Evolutionary conservation across 1,140 invertebrate species (phyloP), one percentile per base, ranked within the genome.

Genomic region (Schlechtendalia chinensis): DNA sequence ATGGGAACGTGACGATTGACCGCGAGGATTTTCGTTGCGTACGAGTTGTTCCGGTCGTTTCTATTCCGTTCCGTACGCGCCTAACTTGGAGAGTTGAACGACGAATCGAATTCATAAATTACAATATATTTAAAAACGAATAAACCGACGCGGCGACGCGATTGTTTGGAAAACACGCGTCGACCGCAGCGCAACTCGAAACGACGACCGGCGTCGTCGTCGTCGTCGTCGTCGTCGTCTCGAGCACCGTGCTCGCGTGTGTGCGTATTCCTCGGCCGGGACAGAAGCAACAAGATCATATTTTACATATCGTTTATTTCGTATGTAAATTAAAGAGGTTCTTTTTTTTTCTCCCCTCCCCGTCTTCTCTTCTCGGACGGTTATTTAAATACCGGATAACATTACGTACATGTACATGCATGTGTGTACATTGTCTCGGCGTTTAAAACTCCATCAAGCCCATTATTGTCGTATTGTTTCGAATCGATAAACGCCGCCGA

Each of bases 231-330:
- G 17, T 29, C 8, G 54, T 8, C 4, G 54, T n/a, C 54, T 56
- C 6, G 47, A 50, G 14, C 1, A 29, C 3, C 19, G 19, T 32
- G 12, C 17, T 39, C 14, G 14, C 12, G 5, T 63, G 2, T 14
- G 22, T n/a, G 11, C n/a, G 39, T 39, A 14, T 67, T 67, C 11
- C 12, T 12, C 39, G 24, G 47, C 4, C 8, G 8, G 74, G 24
- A 59, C 74, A 79, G 74, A 79, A 79, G 74, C 74, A 79, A 79
- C 74, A 79, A 29, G 39, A 47, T 79, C 74, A 79, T 61, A 75
- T 75, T 75, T 75, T 75, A 75, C 58, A 27, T 61, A 61, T 63
- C 58, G 74, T 79, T 59, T 61, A 63, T 61, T 61, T 79, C 58
- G 22, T 79, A 75, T 75, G 72, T 75, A 75, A 75, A 75, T 75